Evolutionary conservation across 2,113 vertebrate species (phyloP).

Genomic region (Ibidorhyncha struthersii): DNA sequence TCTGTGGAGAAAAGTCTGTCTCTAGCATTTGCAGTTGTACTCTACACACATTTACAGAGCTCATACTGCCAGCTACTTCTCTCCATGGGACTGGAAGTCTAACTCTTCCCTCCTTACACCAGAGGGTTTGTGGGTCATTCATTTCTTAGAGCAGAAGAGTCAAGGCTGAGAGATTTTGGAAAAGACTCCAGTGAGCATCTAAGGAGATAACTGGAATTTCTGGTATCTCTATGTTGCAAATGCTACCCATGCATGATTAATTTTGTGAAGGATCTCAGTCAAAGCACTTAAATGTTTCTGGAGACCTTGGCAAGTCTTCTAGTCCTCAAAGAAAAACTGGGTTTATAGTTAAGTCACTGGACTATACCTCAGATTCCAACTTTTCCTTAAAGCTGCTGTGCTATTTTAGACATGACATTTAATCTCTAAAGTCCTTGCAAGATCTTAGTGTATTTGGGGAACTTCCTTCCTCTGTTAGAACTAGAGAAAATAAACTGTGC

Average conservation of each 20-base stretch:
- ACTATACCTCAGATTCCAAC: background rate
- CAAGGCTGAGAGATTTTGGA: background rate
- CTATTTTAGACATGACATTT: background rate
- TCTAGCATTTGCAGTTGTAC: background rate
- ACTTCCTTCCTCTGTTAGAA: background rate
- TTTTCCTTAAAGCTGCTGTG: background rate
- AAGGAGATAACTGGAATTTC: background rate
- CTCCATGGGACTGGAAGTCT: background rate
- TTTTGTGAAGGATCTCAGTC: background rate
- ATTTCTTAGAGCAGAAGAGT: background rate
- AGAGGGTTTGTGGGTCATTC: background rate
- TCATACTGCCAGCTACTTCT: background rate
- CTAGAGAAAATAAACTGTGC: background rate
- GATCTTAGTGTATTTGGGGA: background rate
- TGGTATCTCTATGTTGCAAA: background rate
- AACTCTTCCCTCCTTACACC: background rate
- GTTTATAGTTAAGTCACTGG: background rate
- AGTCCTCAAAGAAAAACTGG: background rate
- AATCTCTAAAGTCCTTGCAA: background rate
- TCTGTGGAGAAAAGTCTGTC: background rate
- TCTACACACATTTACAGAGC: background rate
- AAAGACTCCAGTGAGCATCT: background rate
- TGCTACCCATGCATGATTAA: background rate
- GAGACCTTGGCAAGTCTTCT: background rate
- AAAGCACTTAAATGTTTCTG: background rate